Percentiles rank a stretch among this genome's conserved stretches.
Conservation (phyloP, 2,797 vertebrate genomes). For the Peromyscus eremicus region DNA sequence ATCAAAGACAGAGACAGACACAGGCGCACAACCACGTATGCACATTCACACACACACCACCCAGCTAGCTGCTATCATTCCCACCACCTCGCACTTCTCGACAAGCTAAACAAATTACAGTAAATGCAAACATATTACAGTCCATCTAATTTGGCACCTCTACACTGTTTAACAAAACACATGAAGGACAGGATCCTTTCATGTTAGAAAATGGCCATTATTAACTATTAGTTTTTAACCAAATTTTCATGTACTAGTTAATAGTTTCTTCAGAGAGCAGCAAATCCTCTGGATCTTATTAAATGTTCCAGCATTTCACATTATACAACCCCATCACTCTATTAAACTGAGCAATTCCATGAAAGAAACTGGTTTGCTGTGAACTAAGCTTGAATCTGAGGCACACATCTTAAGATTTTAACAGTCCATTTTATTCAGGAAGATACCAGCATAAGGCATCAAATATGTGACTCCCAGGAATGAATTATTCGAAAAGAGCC, state of each 20-base stretch:
- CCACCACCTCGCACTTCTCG: not conserved
- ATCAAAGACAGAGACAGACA: not conserved
- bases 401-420: slow-evolving; percentile 10
- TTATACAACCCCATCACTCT: slow-evolving; percentile 39
- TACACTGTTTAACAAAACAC: slow-evolving; percentile 77
- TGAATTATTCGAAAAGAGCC: not conserved
- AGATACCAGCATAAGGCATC: not conserved
- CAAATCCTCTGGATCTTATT: slow-evolving; percentile 19
- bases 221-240: slow-evolving; percentile 72
- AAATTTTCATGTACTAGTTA: slow-evolving; percentile 69
- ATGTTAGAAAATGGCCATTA: slow-evolving; percentile 73
- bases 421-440: not conserved
- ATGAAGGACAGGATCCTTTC: slow-evolving; percentile 56
- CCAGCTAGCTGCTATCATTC: not conserved
- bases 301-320: slow-evolving; percentile 71
- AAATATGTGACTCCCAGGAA: not conserved
- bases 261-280: slow-evolving; percentile 60
- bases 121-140: slow-evolving; percentile 49
- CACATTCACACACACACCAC: not conserved
- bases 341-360: not conserved
- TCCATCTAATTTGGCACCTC: slow-evolving; percentile 66
- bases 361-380: not conserved
- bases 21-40: not conserved
- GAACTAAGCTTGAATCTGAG: not conserved
- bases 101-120: slow-evolving; percentile 26